A percentile compares a stretch with the other conserved stretches of the same genome.
Evolutionary conservation across 64 coral and sea anemone genomes (phyloP).

Genomic region (Pocillopora damicornis): DNA sequence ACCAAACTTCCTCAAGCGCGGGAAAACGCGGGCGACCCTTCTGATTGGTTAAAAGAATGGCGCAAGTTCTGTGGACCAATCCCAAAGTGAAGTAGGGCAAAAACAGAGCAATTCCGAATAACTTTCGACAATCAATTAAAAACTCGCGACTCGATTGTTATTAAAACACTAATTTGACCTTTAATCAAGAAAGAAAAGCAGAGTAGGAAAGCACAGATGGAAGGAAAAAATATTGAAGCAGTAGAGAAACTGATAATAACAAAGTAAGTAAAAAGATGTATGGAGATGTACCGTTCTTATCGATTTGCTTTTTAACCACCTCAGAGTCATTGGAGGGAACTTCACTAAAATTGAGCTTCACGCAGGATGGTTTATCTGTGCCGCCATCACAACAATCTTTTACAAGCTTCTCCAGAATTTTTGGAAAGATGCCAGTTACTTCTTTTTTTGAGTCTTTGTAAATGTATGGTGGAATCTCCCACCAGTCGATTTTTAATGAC

Average conservation of each 20-base stretch:
- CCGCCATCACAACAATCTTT: slow-evolving; percentile 57
- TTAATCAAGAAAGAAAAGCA: no score
- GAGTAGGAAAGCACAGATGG: no score
- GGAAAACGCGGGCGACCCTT: no score
- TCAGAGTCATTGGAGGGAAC: slow-evolving; percentile 85
- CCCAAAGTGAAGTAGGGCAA: no score
- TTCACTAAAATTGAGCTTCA: slow-evolving; percentile 61
- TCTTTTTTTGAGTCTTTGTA: slow-evolving; percentile 49
- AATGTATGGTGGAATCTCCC: slow-evolving; percentile 93
- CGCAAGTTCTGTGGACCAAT: no score
- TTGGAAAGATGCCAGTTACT: slow-evolving; percentile 78
- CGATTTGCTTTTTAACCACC: slow-evolving; percentile 80
- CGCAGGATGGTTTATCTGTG: background rate
- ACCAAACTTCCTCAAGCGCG: no score
- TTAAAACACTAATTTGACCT: no score
- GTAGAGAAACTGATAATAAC: background rate
- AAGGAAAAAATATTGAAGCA: no score
- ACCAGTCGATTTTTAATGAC: slow-evolving; percentile 70
- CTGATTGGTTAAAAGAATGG: no score
- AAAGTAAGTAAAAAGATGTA: background rate
- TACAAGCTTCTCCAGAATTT: slow-evolving; percentile 63
- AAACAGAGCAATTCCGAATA: no score
- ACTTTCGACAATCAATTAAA: no score
- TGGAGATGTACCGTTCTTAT: slow-evolving; percentile 42
- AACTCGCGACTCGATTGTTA: no score